phyloP scores from a whole-genome alignment of 2,797 vertebrate species.

The Helarctos malayanus region DNA sequence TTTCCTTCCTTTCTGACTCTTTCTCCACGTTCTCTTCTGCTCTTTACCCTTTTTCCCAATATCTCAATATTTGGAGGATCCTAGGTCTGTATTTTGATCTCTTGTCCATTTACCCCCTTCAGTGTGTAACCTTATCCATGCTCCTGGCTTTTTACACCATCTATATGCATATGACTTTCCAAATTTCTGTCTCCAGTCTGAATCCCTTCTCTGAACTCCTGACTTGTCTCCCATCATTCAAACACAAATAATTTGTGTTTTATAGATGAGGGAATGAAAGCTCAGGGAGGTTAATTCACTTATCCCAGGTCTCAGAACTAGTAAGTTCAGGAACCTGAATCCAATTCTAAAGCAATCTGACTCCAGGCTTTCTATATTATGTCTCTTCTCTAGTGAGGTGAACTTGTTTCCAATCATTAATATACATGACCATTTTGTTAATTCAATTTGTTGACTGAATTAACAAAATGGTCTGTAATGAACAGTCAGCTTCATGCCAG shows the following conservation, averaged over 20 bases:
- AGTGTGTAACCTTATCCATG: not conserved
- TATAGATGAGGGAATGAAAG: not conserved
- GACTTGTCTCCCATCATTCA: not conserved
- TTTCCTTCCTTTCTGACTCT: not conserved
- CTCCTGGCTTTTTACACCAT: not conserved
- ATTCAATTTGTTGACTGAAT: not conserved
- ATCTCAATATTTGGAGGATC: not conserved
- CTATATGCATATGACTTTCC: not conserved
- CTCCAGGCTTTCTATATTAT: not conserved
- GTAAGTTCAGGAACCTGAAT: not conserved
- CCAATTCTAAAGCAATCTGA: not conserved
- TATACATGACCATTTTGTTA: not conserved
- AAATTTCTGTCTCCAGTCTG: not conserved
- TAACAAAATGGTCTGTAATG: not conserved
- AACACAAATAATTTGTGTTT: not conserved
- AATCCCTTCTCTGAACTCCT: not conserved
- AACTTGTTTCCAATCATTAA: not conserved
- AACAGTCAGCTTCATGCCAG: too few species aligned
- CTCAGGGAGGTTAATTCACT: not conserved
- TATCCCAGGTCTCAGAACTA: not conserved
- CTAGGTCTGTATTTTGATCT: not conserved
- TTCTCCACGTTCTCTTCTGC: not conserved
- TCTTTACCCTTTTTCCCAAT: not conserved
- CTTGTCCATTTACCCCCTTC: not conserved
- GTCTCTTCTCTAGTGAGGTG: not conserved